Evolutionary conservation across 2,888 invertebrate genomes (phyloP).

Genomic region (Mesochorus sp.): DNA sequence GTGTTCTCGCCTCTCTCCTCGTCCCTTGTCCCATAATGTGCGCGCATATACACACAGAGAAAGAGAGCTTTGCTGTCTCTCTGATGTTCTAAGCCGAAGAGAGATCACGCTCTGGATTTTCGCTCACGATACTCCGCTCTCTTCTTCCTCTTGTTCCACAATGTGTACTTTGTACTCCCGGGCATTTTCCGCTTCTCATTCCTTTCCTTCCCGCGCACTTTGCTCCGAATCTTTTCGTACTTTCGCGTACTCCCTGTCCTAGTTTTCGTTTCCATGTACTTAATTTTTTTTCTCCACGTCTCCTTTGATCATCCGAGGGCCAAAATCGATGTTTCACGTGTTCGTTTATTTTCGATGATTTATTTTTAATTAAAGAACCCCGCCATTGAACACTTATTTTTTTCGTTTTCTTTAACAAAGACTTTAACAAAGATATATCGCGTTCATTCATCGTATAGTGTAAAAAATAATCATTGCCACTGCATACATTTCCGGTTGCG

Average conservation of each 20-base stretch:
- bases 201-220: slow-evolving; percentile 17
- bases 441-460: not conserved
- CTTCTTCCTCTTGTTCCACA: not conserved
- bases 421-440: not conserved
- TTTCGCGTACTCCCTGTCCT: not conserved
- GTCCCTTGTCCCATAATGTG: not conserved
- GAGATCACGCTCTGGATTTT: slow-evolving; percentile 48
- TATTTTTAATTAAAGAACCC: too few species aligned
- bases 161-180: slow-evolving; percentile 9
- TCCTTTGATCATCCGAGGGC: too few species aligned
- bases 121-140: not conserved
- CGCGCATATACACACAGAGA: not conserved
- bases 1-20: slow-evolving; percentile 35
- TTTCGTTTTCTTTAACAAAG: not conserved
- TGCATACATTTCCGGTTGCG: slow-evolving; percentile 23
- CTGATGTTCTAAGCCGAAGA: slow-evolving; percentile 50
- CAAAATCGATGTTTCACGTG: too few species aligned
- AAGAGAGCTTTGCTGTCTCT: slow-evolving; percentile 19
- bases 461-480: not conserved
- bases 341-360: not conserved
- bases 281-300: not conserved
- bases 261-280: not conserved
- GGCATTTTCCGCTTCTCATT: slow-evolving; percentile 3
- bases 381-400: too few species aligned
- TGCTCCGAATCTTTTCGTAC: not conserved